phyloP scores from a whole-genome alignment of 2,888 invertebrate species.

The Sepioteuthis lessoniana region DNA sequence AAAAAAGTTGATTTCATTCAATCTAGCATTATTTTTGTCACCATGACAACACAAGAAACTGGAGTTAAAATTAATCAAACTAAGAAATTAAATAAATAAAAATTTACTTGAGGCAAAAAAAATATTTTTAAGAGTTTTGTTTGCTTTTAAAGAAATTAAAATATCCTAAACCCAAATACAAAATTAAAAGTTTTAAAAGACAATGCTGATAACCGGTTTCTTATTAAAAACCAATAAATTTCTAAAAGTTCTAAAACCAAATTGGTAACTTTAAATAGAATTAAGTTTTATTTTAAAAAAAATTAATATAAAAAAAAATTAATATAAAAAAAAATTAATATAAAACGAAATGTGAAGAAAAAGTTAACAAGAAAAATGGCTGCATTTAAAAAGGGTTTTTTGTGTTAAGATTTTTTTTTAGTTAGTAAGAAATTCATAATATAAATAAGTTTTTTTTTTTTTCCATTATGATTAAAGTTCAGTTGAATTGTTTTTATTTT shows the following conservation, averaged over 20 bases:
- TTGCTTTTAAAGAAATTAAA: no score
- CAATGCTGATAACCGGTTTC: background rate
- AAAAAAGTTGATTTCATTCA: background rate
- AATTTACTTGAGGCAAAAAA: no score
- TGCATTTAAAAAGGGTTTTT: background rate
- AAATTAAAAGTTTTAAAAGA: background rate
- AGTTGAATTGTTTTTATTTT: no score
- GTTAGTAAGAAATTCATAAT: background rate
- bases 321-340: background rate
- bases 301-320: background rate
- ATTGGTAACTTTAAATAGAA: background rate
- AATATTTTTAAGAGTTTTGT: no score
- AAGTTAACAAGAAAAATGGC: background rate
- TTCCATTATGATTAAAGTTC: no score
- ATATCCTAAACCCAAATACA: background rate
- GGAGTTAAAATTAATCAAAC: no score
- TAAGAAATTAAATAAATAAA: no score
- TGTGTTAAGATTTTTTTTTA: background rate
- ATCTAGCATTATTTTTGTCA: background rate
- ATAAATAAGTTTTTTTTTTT: background rate
- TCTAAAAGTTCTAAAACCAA: background rate
- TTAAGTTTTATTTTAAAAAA: background rate
- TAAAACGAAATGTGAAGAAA: no score
- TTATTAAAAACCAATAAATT: background rate
- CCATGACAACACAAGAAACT: background rate